These are phyloP conservation scores for Enhydra lutris DNA, from an alignment of 2,113 vertebrate species.

Conservation along the genomic window DNA sequence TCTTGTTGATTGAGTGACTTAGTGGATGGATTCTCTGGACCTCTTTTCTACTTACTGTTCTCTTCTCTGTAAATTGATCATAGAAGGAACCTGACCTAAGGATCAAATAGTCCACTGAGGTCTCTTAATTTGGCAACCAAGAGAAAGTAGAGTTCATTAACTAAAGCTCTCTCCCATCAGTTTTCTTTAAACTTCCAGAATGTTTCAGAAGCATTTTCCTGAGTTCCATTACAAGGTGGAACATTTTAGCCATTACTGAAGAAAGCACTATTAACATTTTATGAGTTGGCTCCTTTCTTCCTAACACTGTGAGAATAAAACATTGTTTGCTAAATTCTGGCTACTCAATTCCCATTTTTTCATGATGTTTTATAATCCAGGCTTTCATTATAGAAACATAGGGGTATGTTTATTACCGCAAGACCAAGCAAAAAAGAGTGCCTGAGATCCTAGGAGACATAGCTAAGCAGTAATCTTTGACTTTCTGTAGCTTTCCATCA, in stretches of 20 bases:
- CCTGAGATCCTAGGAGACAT: neutral
- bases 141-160: neutral
- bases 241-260: constrained; percentile 11
- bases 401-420: neutral
- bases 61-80: neutral
- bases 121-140: constrained; percentile 1
- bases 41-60: neutral
- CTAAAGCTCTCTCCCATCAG: neutral
- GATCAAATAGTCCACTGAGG: neutral
- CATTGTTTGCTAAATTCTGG: constrained; percentile 17
- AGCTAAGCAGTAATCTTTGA: neutral
- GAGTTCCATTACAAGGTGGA: neutral
- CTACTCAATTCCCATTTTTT: neutral
- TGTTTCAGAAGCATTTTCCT: constrained; percentile 13
- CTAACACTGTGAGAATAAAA: neutral
- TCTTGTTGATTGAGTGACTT: neutral
- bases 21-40: neutral
- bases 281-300: neutral
- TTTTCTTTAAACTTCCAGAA: constrained; percentile 21
- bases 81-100: neutral
- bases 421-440: neutral
- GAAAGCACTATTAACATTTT: constrained; percentile 46
- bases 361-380: constrained; percentile 3
- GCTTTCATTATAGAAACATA: neutral
- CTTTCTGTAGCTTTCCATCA: neutral